phyloP scores from a whole-genome alignment of 2,797 vertebrate species.

The Poeciliopsis paucimaculata region DNA sequence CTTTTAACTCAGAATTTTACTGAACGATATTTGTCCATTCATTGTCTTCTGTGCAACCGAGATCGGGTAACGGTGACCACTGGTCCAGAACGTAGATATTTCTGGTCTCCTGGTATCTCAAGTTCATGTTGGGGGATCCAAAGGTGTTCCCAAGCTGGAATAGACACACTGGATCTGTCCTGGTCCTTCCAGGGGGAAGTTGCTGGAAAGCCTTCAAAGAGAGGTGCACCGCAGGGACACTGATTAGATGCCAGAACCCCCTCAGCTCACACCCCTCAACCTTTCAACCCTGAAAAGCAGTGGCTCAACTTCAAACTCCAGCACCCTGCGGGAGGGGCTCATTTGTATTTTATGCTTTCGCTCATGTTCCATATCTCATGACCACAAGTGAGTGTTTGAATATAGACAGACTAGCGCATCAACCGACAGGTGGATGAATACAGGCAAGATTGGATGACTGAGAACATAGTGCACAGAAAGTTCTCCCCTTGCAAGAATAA shows the following conservation, averaged over 20 bases:
- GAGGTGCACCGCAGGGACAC: background rate
- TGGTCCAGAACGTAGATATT: background rate
- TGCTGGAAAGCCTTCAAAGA: background rate
- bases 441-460: background rate
- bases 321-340: background rate
- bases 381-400: background rate
- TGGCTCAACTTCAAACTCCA: background rate
- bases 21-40: background rate
- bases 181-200: background rate
- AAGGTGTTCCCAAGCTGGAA: background rate
- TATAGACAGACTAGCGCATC: background rate
- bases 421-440: background rate
- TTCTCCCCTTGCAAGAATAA: background rate
- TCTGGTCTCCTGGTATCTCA: background rate
- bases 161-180: background rate
- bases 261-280: background rate
- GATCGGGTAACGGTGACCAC: background rate
- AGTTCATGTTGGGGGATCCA: background rate
- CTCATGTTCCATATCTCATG: background rate
- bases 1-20: background rate
- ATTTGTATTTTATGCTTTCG: background rate
- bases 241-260: conserved; percentile 1
- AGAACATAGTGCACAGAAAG: background rate
- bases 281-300: background rate
- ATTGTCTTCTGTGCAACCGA: background rate